phyloP scores from a whole-genome alignment of 2,888 invertebrate species.

The Choreutis nemorana region DNA sequence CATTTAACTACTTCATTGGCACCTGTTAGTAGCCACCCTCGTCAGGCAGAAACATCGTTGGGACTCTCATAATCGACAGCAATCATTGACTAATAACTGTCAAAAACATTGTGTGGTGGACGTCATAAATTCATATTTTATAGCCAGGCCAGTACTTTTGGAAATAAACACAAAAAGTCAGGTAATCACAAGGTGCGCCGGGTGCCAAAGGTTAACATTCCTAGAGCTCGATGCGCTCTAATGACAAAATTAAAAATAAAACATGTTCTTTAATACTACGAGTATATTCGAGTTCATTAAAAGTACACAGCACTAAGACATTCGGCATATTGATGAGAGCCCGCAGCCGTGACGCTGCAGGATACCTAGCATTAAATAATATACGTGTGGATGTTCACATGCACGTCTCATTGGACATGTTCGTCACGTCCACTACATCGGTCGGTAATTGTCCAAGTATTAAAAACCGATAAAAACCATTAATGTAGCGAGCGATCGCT shows the following conservation, averaged over 20 bases:
- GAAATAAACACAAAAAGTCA: constrained; percentile 30
- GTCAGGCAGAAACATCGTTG: constrained; percentile 36
- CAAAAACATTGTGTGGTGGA: constrained; percentile 65
- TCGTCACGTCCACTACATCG: constrained; percentile 20
- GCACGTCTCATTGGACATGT: constrained; percentile 9
- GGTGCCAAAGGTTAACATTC: constrained; percentile 39
- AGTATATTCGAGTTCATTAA: too few relatives aligned
- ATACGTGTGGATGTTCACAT: constrained; percentile 1
- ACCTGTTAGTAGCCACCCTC: constrained; percentile 39
- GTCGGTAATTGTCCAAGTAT: constrained; percentile 30
- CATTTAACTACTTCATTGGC: constrained; percentile 20
- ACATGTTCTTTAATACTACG: too few relatives aligned
- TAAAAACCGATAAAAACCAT: constrained; percentile 40
- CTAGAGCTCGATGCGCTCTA: too few relatives aligned
- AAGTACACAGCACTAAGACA: too few relatives aligned
- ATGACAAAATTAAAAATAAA: too few relatives aligned
- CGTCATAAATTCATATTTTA: constrained; percentile 50
- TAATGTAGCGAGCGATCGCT: constrained; percentile 28
- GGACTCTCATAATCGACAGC: constrained; percentile 42
- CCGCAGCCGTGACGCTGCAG: background rate
- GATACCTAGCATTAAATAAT: constrained; percentile 1
- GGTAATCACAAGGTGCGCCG: constrained; percentile 31
- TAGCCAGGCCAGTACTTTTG: constrained; percentile 58
- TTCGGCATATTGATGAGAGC: background rate
- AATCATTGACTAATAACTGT: constrained; percentile 63